These are phyloP conservation scores for Lacerta viridis DNA, from an alignment of 2,797 vertebrate genomes.

Conservation along the genomic window DNA sequence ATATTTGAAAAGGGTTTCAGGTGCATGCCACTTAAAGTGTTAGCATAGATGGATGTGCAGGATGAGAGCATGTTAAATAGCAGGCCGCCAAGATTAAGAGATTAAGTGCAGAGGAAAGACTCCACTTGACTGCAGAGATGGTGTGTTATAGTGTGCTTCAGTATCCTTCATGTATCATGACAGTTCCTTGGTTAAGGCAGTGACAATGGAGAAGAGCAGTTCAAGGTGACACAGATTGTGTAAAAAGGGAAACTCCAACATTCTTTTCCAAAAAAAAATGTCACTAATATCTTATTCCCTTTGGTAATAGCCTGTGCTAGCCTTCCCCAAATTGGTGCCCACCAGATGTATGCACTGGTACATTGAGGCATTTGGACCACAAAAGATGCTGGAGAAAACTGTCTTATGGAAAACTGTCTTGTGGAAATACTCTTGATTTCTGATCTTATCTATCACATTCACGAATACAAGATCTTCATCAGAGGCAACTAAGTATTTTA, in stretches of 20 bases:
- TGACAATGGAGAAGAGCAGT: constrained; percentile 7
- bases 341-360: background rate
- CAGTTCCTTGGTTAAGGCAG: background rate
- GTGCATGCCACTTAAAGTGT: background rate
- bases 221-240: background rate
- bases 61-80: background rate
- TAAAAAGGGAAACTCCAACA: background rate
- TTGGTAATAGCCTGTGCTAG: background rate
- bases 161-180: background rate
- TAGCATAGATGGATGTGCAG: background rate
- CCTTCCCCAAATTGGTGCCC: too few relatives aligned
- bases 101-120: background rate
- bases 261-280: background rate
- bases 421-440: too few relatives aligned
- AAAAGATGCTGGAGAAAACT: too few relatives aligned
- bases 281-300: background rate
- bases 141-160: background rate
- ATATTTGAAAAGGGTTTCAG: background rate
- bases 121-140: background rate
- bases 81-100: background rate
- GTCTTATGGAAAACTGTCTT: too few relatives aligned
- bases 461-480: too few relatives aligned
- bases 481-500: too few relatives aligned
- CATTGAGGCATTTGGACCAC: too few relatives aligned
- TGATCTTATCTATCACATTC: too few relatives aligned